phyloP scores from a whole-genome alignment of 2,797 vertebrate species.

The Tokudaia muenninki region DNA sequence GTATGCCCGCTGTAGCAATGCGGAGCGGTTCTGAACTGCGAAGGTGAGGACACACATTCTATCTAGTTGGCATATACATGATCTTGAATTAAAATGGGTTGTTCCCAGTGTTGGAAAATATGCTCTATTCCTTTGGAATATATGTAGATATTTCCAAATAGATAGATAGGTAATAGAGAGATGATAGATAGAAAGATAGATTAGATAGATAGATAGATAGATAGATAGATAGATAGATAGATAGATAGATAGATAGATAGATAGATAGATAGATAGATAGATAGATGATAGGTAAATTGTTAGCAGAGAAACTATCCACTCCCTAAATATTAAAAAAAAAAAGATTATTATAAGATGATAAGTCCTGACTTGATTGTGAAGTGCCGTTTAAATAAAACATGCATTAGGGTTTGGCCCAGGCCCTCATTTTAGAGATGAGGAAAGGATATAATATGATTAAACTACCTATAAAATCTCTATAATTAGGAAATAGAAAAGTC shows the following conservation, averaged over 20 bases:
- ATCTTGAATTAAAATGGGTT: background rate
- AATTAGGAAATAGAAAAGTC: conserved; percentile 38
- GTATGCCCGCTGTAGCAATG: background rate
- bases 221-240: too few relatives aligned
- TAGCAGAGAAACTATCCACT: background rate
- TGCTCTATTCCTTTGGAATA: background rate
- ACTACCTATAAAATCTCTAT: background rate
- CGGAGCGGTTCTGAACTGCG: background rate
- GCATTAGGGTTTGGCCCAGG: background rate
- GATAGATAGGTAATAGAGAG: too few relatives aligned
- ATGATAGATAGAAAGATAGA: too few relatives aligned
- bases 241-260: too few relatives aligned
- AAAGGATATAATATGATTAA: conserved; percentile 1
- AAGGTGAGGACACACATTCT: rapidly evolving
- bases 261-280: too few relatives aligned
- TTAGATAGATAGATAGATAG: too few relatives aligned
- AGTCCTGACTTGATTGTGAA: conserved; percentile 2
- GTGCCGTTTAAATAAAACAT: background rate
- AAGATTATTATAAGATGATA: background rate
- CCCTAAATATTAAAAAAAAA: conserved; percentile 35
- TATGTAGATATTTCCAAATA: background rate
- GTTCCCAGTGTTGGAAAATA: background rate
- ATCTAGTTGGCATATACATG: background rate
- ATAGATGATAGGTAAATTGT: background rate
- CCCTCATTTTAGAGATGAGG: background rate